Evolutionary conservation across 1,140 invertebrate genomes (phyloP), one percentile per base, ranked within the genome.

Genomic region (Mamestra configurata): DNA sequence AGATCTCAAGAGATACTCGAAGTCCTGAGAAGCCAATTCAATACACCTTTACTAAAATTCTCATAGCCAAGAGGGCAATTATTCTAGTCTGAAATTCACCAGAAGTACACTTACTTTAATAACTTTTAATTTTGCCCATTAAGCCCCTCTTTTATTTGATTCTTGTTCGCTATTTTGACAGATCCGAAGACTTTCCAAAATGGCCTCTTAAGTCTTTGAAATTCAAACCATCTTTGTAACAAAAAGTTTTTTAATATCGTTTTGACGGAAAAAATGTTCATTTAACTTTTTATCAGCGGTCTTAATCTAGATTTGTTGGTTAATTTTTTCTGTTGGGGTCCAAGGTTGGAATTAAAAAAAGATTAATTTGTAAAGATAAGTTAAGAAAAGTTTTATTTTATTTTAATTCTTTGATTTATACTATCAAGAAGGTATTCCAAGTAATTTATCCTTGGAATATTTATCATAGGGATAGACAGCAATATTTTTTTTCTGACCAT

Each of bases 41-140:
- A 15, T 59, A 24, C 11, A 72, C 20, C 59, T 57, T 59, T 1
- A 35, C 46, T 31, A 27, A 71, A 51, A 53, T 49, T 49, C 66
- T 51, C 46, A 43, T 59, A 27, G 31, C 11, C 71, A 27, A 64
- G 43, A 43, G 51, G 57, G 73, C 40, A 77, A 77, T 77, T 77
- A 77, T 49, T 77, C 22, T 64, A 61, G n/a, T 46, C n/a, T 46
- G 37, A 77, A 77, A 49, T 49, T 64, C 70, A 72, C 73, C 35
- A 20, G 22, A 31, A 64, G 57, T 49, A 31, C 40, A 77, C 57
- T 77, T 64, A 40, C 22, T 73, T 73, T 37, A 49, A 77, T 64
- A 77, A 77, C 73, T 77, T 77, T 77, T 77, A 77, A 77, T 64
- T 64, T 22, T 43, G 11, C 37, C 40, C 57, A 77, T 77, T 77